Conservation (phyloP, 2,888 invertebrate species). For the Schrankia costaestrigalis region DNA sequence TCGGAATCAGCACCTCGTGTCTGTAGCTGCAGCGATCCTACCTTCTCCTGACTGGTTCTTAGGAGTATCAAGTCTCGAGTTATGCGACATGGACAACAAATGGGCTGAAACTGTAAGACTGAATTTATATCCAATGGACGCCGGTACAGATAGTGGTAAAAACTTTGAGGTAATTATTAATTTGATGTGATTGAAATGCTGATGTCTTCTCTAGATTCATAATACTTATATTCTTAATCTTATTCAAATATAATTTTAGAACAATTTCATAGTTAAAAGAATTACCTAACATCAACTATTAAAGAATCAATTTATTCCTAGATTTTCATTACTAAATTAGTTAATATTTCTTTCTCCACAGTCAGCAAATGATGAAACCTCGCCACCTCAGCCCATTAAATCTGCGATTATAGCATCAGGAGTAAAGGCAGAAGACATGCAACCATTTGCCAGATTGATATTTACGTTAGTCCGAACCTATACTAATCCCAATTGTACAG, state of each 20-base stretch:
- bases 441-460: conserved; percentile 60
- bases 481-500: conserved; percentile 37
- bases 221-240: no score
- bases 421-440: conserved; percentile 24
- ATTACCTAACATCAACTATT: no score
- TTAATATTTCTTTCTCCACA: conserved; percentile 36
- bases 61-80: conserved; percentile 92
- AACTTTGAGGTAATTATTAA: conserved; percentile 88
- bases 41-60: conserved; percentile 97
- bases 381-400: conserved; percentile 62
- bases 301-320: neutral
- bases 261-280: no score
- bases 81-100: conserved; percentile 85
- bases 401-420: conserved; percentile 34
- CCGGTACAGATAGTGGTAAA: conserved; percentile 96
- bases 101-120: conserved; percentile 91
- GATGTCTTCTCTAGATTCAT: no score
- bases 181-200: no score
- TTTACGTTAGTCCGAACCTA: conserved; percentile 62
- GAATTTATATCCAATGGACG: conserved; percentile 96
- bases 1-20: conserved; percentile 59
- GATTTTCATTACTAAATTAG: neutral
- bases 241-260: no score
- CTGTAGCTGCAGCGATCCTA: conserved; percentile 60
- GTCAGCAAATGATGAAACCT: conserved; percentile 68